phyloP scores from a whole-genome alignment of 2,888 invertebrate species.

The Callinectes sapidus region DNA sequence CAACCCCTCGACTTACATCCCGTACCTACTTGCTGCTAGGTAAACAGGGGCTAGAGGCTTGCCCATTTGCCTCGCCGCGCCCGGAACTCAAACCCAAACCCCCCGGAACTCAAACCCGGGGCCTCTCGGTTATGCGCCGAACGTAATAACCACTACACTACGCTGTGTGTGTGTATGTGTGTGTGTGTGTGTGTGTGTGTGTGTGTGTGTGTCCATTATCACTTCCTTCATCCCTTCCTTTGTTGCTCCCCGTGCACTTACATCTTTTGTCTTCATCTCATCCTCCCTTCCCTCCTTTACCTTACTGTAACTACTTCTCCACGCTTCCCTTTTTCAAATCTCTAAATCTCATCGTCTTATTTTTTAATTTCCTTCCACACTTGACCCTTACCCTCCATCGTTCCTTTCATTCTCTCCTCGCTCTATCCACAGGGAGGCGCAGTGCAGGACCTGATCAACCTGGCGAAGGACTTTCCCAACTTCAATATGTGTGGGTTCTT shows the following conservation, averaged over 20 bases:
- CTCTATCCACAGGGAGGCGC: neutral
- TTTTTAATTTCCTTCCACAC: neutral
- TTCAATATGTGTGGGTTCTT: conserved; percentile 6
- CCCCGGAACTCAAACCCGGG: too few species aligned
- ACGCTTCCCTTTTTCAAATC: neutral
- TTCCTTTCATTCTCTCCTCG: neutral
- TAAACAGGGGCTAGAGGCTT: too few species aligned
- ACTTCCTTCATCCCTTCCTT: too few species aligned
- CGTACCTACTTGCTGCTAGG: too few species aligned
- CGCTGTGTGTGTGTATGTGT: neutral
- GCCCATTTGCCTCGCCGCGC: too few species aligned
- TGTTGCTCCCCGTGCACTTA: neutral
- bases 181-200: neutral
- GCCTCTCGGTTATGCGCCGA: too few species aligned
- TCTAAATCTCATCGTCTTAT: neutral
- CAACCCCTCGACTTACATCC: too few species aligned
- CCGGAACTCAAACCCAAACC: too few species aligned
- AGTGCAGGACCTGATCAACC: neutral
- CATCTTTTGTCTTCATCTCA: neutral
- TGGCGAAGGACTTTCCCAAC: neutral
- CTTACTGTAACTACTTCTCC: neutral
- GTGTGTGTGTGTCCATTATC: neutral
- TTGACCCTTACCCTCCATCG: neutral
- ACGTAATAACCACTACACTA: too few species aligned
- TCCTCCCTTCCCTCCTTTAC: neutral